These are phyloP conservation scores for Mungos mungo DNA, from an alignment of 2,113 vertebrate genomes.

Conservation along the genomic window DNA sequence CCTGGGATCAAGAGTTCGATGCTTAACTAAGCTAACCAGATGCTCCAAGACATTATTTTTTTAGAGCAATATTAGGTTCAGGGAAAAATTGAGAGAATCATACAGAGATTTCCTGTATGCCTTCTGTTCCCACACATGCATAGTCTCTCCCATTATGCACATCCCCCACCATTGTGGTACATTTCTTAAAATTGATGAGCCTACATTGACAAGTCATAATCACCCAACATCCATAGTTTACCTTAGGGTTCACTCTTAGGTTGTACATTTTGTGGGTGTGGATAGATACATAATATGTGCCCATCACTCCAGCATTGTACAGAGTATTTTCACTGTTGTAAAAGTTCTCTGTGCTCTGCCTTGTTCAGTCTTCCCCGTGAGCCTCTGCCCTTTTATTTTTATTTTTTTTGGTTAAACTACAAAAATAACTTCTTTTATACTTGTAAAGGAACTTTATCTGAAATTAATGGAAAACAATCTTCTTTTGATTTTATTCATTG, in stretches of 20 bases:
- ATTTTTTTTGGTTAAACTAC: neutral
- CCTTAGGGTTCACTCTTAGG: neutral
- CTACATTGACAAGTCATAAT: neutral
- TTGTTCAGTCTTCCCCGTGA: neutral
- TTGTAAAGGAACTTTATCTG: neutral
- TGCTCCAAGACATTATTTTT: neutral
- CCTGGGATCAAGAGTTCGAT: neutral
- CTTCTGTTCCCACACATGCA: neutral
- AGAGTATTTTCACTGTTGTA: neutral
- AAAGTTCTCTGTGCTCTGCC: neutral
- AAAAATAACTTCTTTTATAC: neutral
- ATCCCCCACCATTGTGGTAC: neutral
- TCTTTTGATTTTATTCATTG: constrained; percentile 1
- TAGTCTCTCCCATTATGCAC: neutral
- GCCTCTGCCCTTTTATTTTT: neutral
- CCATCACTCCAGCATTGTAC: neutral
- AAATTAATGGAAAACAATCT: neutral
- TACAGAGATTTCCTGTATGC: neutral
- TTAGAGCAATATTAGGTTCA: neutral
- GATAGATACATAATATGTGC: neutral
- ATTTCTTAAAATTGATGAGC: neutral
- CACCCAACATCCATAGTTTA: neutral
- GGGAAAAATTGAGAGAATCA: neutral
- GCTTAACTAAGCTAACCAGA: neutral
- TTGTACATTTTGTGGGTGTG: neutral